phyloP scores from a whole-genome alignment of 2,888 invertebrate species.

The Phytoseiulus persimilis region DNA sequence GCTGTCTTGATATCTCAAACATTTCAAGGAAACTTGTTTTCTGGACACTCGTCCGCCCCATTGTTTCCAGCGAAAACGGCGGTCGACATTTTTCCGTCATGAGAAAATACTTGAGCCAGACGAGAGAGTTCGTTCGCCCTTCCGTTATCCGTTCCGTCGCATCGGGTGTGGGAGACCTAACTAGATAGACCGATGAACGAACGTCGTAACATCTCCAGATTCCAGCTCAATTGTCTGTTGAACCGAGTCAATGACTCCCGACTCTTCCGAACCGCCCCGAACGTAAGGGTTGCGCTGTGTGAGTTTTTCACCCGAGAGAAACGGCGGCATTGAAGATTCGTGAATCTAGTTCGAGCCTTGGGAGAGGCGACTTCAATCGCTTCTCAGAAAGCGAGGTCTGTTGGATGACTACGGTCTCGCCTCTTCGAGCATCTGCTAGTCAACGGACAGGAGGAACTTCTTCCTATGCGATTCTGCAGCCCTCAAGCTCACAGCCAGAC shows the following conservation, averaged over 20 bases:
- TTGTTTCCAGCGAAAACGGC: neutral
- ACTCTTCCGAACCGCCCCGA: neutral
- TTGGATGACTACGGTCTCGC: neutral
- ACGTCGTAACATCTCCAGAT: neutral
- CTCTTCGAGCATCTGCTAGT: neutral
- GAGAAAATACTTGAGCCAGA: neutral
- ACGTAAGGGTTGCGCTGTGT: neutral
- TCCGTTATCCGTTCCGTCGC: neutral
- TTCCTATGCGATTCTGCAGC: neutral
- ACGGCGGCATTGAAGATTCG: neutral
- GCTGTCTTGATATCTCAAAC: neutral
- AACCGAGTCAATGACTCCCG: neutral
- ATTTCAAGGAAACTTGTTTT: neutral
- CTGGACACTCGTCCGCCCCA: neutral
- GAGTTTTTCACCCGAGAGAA: neutral
- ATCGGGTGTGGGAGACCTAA: neutral
- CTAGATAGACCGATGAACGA: neutral
- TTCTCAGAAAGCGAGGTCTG: neutral
- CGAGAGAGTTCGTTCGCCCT: neutral
- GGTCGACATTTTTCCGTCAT: neutral
- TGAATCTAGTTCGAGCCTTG: neutral
- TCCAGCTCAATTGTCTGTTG: neutral
- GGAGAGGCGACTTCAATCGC: neutral
- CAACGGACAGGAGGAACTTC: neutral
- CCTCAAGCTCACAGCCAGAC: too few relatives aligned